Evolutionary conservation across 2,113 vertebrate genomes (phyloP), one percentile per base, ranked within the genome.

Genomic region (Gambusia holbrooki): DNA sequence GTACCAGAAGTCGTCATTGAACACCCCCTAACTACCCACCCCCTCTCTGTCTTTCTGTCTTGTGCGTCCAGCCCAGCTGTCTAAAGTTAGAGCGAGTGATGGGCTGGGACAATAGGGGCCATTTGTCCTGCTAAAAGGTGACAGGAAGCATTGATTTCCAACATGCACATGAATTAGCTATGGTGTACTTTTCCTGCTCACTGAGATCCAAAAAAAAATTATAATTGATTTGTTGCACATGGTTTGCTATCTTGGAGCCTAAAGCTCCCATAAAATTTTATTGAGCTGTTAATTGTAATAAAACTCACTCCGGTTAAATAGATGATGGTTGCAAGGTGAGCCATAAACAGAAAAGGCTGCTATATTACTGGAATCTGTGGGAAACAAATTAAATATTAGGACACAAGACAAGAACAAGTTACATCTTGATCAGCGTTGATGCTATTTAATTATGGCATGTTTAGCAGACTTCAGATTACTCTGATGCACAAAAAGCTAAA

Each of bases 111-210:
- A 93, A 93, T 92, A 87, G 88, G 84, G 70, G 27, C 84, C 91
- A 93, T 93, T 89, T 92, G 91, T 94, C 89, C 91, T 90, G 93
- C 86, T 92, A 83, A 94, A 91, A 94, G 88, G 93, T 94, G 92
- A 93, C 91, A 90, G 90, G 87, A 90, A 91, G 90, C 88, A 93
- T 92, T 89, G 88, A 93, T 93, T 92, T 77, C 85, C 79, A 75
- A 74, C 82, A 71, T 86, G 80, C 77, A 83, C 82, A 69, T 19
- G 61, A 83, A 90, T 80, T 84, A 83, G 81, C 79, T 83, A 80
- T 82, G 83, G 80, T 68, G 72, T 76, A 73, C 37, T 62, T 70
- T 83, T 77, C 74, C 84, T 74, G 62, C 71, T 69, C 71, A 73
- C 42, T 37, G 63, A 79, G 82, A 84, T 78, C 74, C 73, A 61